Evolutionary conservation across 2,113 vertebrate genomes (phyloP).

Genomic region (Uria lomvia): DNA sequence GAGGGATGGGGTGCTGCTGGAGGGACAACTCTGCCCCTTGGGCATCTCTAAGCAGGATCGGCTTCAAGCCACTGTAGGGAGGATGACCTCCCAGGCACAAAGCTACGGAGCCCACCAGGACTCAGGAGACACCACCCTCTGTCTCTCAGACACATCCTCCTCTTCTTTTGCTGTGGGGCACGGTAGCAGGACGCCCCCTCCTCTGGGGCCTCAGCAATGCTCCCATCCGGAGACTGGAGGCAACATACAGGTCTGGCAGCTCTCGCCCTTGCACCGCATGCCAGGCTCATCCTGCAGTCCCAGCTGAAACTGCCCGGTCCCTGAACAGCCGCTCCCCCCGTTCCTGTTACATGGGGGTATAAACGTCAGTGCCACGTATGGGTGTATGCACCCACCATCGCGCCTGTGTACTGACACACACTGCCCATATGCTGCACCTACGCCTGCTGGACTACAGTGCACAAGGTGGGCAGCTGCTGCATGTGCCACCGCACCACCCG

Average conservation of each 20-base stretch:
- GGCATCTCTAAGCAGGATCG: not conserved
- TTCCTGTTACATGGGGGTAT: not conserved
- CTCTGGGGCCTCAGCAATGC: not conserved
- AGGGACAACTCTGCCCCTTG: not conserved
- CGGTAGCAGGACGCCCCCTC: rapidly evolving
- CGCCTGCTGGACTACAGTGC: rapidly evolving
- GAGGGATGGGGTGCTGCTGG: not conserved
- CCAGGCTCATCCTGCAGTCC: not conserved
- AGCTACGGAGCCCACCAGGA: not conserved
- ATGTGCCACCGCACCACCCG: rapidly evolving
- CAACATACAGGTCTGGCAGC: not conserved
- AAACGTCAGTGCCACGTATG: rapidly evolving
- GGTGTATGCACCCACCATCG: rapidly evolving
- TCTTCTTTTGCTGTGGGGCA: not conserved
- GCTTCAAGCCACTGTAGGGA: not conserved
- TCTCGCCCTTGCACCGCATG: rapidly evolving
- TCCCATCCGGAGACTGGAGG: not conserved
- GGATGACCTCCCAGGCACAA: not conserved
- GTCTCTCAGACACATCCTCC: not conserved
- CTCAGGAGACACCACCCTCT: not conserved
- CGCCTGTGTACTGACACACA: not conserved
- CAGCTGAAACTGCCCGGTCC: not conserved
- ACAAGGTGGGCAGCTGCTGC: rapidly evolving
- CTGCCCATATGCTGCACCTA: rapidly evolving
- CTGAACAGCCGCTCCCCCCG: not conserved